Conservation (phyloP, 2,113 vertebrate genomes). For the Dicrurus megarhynchus region DNA sequence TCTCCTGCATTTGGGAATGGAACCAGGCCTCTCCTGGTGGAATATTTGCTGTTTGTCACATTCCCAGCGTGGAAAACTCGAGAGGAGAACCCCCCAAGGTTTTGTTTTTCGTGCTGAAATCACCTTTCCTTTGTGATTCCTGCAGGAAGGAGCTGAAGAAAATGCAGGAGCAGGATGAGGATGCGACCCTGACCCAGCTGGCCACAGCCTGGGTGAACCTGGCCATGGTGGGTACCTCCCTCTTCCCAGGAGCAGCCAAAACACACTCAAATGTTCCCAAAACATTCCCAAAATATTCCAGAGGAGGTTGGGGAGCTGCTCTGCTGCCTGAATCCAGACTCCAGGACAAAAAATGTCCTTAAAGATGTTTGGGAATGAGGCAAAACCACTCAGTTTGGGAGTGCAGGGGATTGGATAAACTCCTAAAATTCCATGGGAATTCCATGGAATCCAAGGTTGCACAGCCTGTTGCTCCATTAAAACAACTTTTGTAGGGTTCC, state of each 20-base stretch:
- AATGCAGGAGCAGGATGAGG: conserved; percentile 97
- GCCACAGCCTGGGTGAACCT: conserved; percentile 94
- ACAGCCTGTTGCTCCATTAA: fast-evolving
- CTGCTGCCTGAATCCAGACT: background rate
- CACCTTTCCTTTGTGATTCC: background rate
- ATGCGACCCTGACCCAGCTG: conserved; percentile 92
- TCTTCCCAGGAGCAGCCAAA: background rate
- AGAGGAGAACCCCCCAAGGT: fast-evolving
- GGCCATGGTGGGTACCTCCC: conserved; percentile 76
- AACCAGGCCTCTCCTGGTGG: background rate
- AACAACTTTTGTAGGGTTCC: fast-evolving
- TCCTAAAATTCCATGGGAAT: background rate
- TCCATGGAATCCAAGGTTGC: background rate
- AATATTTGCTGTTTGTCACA: fast-evolving
- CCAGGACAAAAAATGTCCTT: background rate
- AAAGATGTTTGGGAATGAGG: background rate
- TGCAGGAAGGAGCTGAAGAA: conserved; percentile 94
- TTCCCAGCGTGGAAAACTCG: no score
- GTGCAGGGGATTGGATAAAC: background rate
- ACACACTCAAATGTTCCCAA: fast-evolving
- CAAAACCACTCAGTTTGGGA: fast-evolving
- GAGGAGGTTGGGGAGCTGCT: fast-evolving
- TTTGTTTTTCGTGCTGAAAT: fast-evolving
- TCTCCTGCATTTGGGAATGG: background rate
- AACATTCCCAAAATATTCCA: background rate